Evolutionary conservation across 2,113 vertebrate species (phyloP), one percentile per base, ranked within the genome.

Genomic region (Pluvialis apricaria): DNA sequence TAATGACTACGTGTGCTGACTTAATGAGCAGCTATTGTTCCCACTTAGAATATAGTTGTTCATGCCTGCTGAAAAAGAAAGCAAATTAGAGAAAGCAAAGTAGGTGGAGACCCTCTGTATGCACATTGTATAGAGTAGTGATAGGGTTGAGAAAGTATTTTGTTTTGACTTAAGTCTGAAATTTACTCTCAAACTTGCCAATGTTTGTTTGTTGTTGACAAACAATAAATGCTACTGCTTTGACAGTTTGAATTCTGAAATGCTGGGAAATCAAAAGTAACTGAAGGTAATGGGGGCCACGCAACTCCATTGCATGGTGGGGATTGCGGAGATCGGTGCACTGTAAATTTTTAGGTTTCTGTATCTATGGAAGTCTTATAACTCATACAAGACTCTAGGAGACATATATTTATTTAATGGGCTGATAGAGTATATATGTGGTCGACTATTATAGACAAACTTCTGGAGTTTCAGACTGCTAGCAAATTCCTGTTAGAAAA

Each of bases 261-360:
- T 36, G 26, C 11, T 57, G 31, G 13, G 9, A 71, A 61, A 36
- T 58, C 11, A 51, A 24, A 81, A 66, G 25, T 19, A 75, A 13
- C 47, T 82, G 32, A 62, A 58, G 21, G 7, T 68, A 29, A 0
- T 31, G 32, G 14, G 6, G 4, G 14, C 15, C 28, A 34, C 24
- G 17, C 3, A 25, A 19, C 28, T 44, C 18, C 4, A 0, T 52
- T 82, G 7, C 6, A 1, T 75, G 47, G 2, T 18, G 54, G 34
- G 45, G 14, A 12, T 69, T 66, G 26, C 1, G 3, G 75, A 58
- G 14, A 25, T 36, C 10, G 45, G 6, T 42, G 22, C 4, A 1
- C 19, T 79, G 28, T 66, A n/a, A 34, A 14, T 21, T 62, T 82
- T 40, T 49, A 64, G 2, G 21, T 36, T 82, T 62, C 20, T 42